Evolutionary conservation across 2,797 vertebrate genomes (phyloP), one percentile per base, ranked within the genome.

Genomic region (Pseudochirops corinnae): DNA sequence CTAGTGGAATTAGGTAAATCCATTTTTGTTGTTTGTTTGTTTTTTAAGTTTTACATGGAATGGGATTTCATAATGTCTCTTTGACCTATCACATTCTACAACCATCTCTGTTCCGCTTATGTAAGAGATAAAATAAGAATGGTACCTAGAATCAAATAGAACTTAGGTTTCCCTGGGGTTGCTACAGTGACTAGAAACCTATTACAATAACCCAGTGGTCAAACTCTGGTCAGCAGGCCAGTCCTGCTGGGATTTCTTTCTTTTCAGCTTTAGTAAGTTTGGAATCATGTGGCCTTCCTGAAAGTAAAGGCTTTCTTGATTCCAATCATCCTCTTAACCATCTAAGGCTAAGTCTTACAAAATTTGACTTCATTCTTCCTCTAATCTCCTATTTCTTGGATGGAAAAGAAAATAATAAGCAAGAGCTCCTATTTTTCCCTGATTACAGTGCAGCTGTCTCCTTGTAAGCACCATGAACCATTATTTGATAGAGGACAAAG

Each of bases 371-470:
- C 29, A 55, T 97, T 96, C 93, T 90, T 96, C 55, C 50, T 2
- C 1, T 92, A 50, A 94, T 96, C 52, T 92, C 55, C 90, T 97
- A 96, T 93, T 95, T 95, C 93, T 95, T 94, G 0, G 12, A 52
- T 90, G 46, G 93, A 93, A 97, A 97, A 95, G 67, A 87, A 97
- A 98, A 92, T 82, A 97, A 94, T 60, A 93, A 91, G 93, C 94
- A 95, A 97, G 94, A 0, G 28, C 11, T 0, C 18, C 95, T 57
- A 57, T 93, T 96, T 92, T 46, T 97, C 90, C 92, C 90, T 95
- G n/a, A 98, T 95, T 90, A 67, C 91, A 93, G 93, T 13, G 29
- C 92, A 97, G 97, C 97, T 96, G 29, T 96, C 95, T 95, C 91
- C 91, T 96, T 95, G 74, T 58, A 74, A 96, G 60, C 33, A 94